Percentiles rank a stretch among this genome's conserved stretches.
Conservation (phyloP, 2,888 invertebrate genomes). For the Eudasyphora cyanicolor region DNA sequence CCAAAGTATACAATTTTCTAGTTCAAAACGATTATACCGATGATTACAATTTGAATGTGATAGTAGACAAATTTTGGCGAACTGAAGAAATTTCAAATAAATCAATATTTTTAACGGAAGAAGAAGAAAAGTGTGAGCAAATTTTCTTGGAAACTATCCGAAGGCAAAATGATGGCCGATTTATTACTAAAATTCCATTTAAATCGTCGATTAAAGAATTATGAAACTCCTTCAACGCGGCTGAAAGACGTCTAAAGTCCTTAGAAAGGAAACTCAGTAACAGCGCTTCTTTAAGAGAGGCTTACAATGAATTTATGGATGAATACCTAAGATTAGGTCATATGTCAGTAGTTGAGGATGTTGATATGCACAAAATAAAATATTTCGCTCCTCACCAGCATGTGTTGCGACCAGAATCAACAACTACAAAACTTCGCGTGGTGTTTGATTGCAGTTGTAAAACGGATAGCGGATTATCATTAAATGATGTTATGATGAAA, state of each 20-base stretch:
- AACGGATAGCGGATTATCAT: conserved; percentile 53
- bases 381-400: conserved; percentile 53
- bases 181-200: conserved; percentile 45
- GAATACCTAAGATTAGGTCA: conserved; percentile 38
- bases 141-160: conserved; percentile 17
- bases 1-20: conserved; percentile 17
- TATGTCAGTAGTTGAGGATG: conserved; percentile 34
- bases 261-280: conserved; percentile 18
- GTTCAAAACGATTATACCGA: not conserved
- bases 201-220: conserved; percentile 33
- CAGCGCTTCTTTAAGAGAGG: not conserved
- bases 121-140: conserved; percentile 7
- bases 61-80: conserved; percentile 31
- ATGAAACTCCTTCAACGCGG: conserved; percentile 41
- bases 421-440: conserved; percentile 56
- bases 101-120: conserved; percentile 21
- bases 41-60: not conserved
- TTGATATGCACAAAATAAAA: not conserved
- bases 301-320: conserved; percentile 31
- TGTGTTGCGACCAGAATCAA: conserved; percentile 48
- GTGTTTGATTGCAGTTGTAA: conserved; percentile 57
- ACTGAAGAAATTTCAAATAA: conserved; percentile 5
- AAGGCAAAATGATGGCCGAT: conserved; percentile 24
- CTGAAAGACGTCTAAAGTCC: conserved; percentile 5
- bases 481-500: conserved; percentile 59